Evolutionary conservation across 2,888 invertebrate species (phyloP).

Genomic region (Macrosiphum euphorbiae): DNA sequence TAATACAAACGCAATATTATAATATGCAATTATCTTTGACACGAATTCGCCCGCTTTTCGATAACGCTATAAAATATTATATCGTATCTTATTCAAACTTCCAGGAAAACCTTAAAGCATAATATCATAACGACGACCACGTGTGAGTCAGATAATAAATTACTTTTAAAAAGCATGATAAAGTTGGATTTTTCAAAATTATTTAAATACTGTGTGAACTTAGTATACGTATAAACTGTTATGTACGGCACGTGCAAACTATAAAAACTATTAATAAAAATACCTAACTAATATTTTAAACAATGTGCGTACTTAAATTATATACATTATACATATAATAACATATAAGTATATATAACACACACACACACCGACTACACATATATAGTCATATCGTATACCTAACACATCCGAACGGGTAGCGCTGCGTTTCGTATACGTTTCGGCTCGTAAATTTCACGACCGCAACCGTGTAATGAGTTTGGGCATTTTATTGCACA

Average conservation of each 20-base stretch:
- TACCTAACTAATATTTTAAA: neutral
- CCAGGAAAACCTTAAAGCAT: neutral
- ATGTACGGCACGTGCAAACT: neutral
- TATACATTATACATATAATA: constrained; percentile 2
- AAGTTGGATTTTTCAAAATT: neutral
- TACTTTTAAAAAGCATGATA: neutral
- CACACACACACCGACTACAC: neutral
- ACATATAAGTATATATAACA: neutral
- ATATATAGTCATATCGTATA: neutral
- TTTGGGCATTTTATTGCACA: neutral
- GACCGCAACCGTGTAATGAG: neutral
- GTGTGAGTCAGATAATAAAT: neutral
- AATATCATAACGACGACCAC: neutral
- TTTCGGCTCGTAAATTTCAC: constrained; percentile 31
- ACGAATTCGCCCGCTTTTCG: neutral
- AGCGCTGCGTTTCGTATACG: neutral
- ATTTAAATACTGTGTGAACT: neutral
- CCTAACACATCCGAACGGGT: neutral
- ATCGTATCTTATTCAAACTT: neutral
- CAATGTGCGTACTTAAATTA: neutral
- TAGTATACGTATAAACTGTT: neutral
- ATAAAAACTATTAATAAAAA: constrained; percentile 4
- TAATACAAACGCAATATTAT: neutral
- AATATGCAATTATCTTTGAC: neutral
- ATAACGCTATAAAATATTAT: neutral